Percentiles rank a stretch among this genome's conserved stretches.
Conservation (phyloP, 2,888 invertebrate genomes). For the Ephialtes manifestator region DNA sequence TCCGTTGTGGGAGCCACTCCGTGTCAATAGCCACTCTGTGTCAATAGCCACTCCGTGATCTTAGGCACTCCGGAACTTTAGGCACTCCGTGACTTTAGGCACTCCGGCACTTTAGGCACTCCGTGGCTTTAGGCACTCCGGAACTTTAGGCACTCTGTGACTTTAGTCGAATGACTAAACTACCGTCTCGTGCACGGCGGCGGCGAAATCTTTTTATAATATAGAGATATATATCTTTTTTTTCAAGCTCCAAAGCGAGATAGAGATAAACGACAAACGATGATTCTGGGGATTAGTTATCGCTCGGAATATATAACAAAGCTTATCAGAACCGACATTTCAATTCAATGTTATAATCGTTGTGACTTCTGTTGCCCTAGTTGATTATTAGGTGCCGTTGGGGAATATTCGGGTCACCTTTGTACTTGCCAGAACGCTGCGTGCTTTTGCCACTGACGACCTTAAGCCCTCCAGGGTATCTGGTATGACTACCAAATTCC, state of each 20-base stretch:
- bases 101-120: too few species aligned
- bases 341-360: conserved; percentile 9
- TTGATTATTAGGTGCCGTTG: conserved; percentile 17
- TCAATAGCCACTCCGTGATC: too few species aligned
- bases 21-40: too few species aligned
- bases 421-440: not conserved
- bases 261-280: not conserved
- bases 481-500: conserved; percentile 9
- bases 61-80: too few species aligned
- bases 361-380: not conserved
- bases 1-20: too few species aligned
- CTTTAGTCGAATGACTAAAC: too few species aligned
- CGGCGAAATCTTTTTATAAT: too few species aligned
- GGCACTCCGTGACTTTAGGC: too few species aligned
- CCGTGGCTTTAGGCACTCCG: too few species aligned
- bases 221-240: too few species aligned
- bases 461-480: not conserved
- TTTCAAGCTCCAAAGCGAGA: not conserved
- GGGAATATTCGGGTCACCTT: conserved; percentile 7
- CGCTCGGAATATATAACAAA: not conserved
- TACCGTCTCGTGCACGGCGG: too few species aligned
- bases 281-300: conserved; percentile 6
- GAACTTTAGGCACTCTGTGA: too few species aligned
- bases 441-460: not conserved
- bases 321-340: not conserved